These are phyloP conservation scores for Bombylius major DNA, from an alignment of 2,888 invertebrate species.

Conservation along the genomic window DNA sequence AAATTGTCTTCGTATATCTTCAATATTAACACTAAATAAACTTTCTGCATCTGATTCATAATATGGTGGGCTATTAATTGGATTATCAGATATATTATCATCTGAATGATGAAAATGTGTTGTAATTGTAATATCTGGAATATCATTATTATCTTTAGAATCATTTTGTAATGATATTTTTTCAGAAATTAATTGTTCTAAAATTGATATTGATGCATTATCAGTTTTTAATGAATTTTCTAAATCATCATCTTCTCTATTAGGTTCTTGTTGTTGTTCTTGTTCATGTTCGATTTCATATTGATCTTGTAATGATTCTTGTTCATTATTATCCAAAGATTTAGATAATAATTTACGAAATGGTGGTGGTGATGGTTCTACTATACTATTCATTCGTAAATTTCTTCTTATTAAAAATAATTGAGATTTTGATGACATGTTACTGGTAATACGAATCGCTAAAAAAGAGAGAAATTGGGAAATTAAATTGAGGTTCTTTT, in stretches of 20 bases:
- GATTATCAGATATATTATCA: too few relatives aligned
- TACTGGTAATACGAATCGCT: too few relatives aligned
- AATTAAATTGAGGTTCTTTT: too few relatives aligned
- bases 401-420: not conserved
- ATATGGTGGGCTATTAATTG: too few relatives aligned
- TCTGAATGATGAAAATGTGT: too few relatives aligned
- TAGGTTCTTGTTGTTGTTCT: slow-evolving; percentile 1
- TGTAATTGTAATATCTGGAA: too few relatives aligned
- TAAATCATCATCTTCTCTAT: slow-evolving; percentile 1
- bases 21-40: too few relatives aligned
- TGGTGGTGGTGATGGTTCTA: too few relatives aligned
- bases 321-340: not conserved
- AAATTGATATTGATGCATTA: not conserved
- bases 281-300: not conserved
- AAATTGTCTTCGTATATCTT: too few relatives aligned
- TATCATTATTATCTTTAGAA: too few relatives aligned
- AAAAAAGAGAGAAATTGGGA: slow-evolving; percentile 3
- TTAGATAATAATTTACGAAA: not conserved
- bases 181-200: not conserved
- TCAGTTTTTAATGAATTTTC: slow-evolving; percentile 15
- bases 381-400: not conserved
- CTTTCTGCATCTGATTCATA: too few relatives aligned
- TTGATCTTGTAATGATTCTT: not conserved
- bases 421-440: too few relatives aligned
- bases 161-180: not conserved